Conservation (phyloP, 2,797 vertebrate species). For the Macroramphosus scolopax region DNA sequence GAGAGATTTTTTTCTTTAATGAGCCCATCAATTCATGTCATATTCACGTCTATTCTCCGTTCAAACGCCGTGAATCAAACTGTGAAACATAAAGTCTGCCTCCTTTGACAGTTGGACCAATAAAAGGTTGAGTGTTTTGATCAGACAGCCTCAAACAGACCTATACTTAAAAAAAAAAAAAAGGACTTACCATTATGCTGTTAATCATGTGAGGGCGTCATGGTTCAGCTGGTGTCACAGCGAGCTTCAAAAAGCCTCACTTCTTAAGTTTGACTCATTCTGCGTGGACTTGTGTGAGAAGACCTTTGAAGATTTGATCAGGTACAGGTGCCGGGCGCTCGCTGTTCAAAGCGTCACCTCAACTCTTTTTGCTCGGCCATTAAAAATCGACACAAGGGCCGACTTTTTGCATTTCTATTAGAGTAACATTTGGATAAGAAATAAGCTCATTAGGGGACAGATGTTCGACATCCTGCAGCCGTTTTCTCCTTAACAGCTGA, state of each 20-base stretch:
- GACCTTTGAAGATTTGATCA: constrained; percentile 81
- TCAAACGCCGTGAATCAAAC: constrained; percentile 31
- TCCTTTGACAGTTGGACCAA: constrained; percentile 61
- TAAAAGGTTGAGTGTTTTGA: constrained; percentile 72
- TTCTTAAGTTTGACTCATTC: constrained; percentile 78
- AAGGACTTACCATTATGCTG: constrained; percentile 58
- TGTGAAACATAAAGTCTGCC: constrained; percentile 40
- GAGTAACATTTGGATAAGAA: constrained; percentile 55
- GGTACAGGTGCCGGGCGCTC: constrained; percentile 68
- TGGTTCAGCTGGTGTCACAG: constrained; percentile 71
- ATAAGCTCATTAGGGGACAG: constrained; percentile 75
- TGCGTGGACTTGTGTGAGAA: constrained; percentile 47
- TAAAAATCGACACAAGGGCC: constrained; percentile 63
- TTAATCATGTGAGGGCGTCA: constrained; percentile 75
- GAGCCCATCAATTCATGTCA: constrained; percentile 53
- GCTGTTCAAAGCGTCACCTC: constrained; percentile 77
- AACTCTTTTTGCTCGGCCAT: constrained; percentile 64
- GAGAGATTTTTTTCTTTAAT: constrained; percentile 40
- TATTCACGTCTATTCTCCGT: constrained; percentile 30
- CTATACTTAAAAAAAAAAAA: constrained; percentile 43
- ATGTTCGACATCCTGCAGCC: constrained; percentile 60
- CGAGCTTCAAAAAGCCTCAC: constrained; percentile 75
- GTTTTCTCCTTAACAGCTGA: constrained; percentile 46
- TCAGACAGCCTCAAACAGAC: constrained; percentile 71
- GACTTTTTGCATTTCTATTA: constrained; percentile 70